These are phyloP conservation scores for Drosophila cardini DNA, from an alignment of 1,140 invertebrate species.

Conservation along the genomic window DNA sequence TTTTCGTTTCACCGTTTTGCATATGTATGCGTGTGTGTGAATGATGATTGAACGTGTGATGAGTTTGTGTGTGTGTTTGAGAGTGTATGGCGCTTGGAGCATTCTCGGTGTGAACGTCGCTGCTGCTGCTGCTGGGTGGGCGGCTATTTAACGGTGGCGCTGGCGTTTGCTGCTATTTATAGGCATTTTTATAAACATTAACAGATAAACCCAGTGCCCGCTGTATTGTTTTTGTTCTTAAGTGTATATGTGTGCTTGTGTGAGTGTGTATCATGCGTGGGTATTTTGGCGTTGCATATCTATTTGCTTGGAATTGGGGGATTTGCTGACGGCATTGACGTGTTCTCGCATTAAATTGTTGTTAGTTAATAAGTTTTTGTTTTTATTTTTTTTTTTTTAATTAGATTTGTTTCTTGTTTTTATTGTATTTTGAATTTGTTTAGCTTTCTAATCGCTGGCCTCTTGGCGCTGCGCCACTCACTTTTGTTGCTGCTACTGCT, in stretches of 20 bases:
- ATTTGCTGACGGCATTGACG: slow-evolving; percentile 56
- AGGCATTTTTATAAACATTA: slow-evolving; percentile 79
- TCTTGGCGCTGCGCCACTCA: slow-evolving; percentile 28
- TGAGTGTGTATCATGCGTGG: slow-evolving; percentile 10
- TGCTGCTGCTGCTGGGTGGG: slow-evolving; percentile 53
- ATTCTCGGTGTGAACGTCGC: slow-evolving; percentile 42
- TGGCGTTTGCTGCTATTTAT: slow-evolving; percentile 69
- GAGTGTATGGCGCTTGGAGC: slow-evolving; percentile 55
- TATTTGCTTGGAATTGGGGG: slow-evolving; percentile 40
- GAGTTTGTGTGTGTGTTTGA: slow-evolving; percentile 40
- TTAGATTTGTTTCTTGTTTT: neutral
- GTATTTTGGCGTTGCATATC: slow-evolving; percentile 33
- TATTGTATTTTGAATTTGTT: slow-evolving; percentile 37
- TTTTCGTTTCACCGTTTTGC: slow-evolving; percentile 33
- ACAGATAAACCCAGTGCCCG: slow-evolving; percentile 69
- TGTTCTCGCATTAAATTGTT: slow-evolving; percentile 37
- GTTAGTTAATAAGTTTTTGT: slow-evolving; percentile 58
- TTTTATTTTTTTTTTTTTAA: slow-evolving; percentile 4
- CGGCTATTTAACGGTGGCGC: slow-evolving; percentile 59
- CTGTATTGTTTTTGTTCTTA: slow-evolving; percentile 29
- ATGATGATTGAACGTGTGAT: slow-evolving; percentile 31
- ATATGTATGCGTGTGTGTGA: slow-evolving; percentile 40
- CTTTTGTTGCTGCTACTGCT: neutral
- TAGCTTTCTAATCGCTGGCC: slow-evolving; percentile 43
- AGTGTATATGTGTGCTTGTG: neutral